Base-by-base conservation (phyloP, 2,113 vertebrate species). In the Psophia crepitans region DNA sequence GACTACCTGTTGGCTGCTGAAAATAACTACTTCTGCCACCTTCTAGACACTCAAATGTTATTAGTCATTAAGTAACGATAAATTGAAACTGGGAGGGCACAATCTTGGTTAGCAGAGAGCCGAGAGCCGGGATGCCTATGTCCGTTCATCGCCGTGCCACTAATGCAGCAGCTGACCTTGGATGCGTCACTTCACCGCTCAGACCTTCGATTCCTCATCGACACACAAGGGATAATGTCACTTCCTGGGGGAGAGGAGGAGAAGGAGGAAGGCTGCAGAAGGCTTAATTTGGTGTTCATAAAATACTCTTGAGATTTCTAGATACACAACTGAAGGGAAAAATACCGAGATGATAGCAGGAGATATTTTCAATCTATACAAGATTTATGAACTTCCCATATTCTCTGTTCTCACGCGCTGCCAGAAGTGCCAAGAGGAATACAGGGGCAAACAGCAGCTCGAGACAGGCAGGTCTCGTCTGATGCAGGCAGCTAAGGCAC, bases 111-210 rank as follows among this genome's bases (percentile, higher is more conserved):
- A 78, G 82, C 92, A 84, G 76, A 53, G 76, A 80, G 84, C 84
- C 53, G 83, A 53, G 68, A 82, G 75, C 71, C 78, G 3, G 57
- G 54, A 92, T 76, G 76, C 56, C 56, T 68, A 10, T 20, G 48
- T 66, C 93, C 79, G 85, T 95, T 97, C 87, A 89, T 39, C 94
- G 91, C 89, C 16, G 7, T 84, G 81, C 83, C 68, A 84, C 90
- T 76, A 86, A 86, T 48, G 86, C 76, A 58, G 71, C 54, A 66
- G 89, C 73, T 91, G 89, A 93, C 95, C 91, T 92, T 85, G 89
- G 90, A 69, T 39, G 0, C 89, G 53, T 54, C 94, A 84, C 57
- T 89, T 95, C 84, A 39, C 20, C 74, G 43, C 74, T 73, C 95
- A 93, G 80, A 87, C 65, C 90, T 92, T 65, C 3, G 2, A 54